Conservation (phyloP, 2,888 invertebrate species). For the Lasioglossum morio region DNA sequence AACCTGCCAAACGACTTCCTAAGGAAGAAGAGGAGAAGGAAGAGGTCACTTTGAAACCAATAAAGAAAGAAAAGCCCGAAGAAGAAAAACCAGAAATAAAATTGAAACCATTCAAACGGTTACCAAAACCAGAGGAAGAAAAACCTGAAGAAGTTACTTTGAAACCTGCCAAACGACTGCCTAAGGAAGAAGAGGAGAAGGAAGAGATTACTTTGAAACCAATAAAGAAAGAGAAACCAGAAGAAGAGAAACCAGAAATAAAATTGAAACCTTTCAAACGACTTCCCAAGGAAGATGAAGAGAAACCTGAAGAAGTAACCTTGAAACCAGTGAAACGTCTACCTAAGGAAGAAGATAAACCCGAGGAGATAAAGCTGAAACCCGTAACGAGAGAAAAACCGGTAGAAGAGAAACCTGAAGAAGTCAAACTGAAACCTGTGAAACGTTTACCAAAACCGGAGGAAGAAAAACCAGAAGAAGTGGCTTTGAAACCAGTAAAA, state of each 20-base stretch:
- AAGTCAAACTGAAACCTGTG: constrained; percentile 73
- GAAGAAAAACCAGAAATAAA: constrained; percentile 52
- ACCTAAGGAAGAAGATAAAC: constrained; percentile 61
- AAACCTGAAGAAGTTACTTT: constrained; percentile 68
- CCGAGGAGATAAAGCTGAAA: constrained; percentile 70
- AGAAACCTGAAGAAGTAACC: constrained; percentile 72
- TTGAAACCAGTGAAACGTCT: constrained; percentile 63
- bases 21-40: constrained; percentile 64
- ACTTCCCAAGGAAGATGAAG: constrained; percentile 65
- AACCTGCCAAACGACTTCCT: constrained; percentile 62
- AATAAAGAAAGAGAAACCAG: constrained; percentile 57
- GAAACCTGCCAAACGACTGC: constrained; percentile 63
- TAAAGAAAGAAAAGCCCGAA: constrained; percentile 43
- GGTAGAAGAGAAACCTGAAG: constrained; percentile 63
- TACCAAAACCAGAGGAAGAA: constrained; percentile 67
- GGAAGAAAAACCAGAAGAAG: constrained; percentile 72
- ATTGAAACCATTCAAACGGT: constrained; percentile 55
- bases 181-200: constrained; percentile 78
- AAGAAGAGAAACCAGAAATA: constrained; percentile 68
- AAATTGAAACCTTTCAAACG: constrained; percentile 66
- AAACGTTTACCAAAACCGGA: constrained; percentile 65
- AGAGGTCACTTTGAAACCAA: constrained; percentile 64
- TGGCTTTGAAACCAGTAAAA: constrained; percentile 69
- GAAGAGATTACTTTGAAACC: constrained; percentile 82
- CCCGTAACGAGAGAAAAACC: constrained; percentile 66